A percentile compares a stretch with the other conserved stretches of the same genome.
Evolutionary conservation across 2,797 vertebrate genomes (phyloP).

Genomic region (Dendrocincla fuliginosa): DNA sequence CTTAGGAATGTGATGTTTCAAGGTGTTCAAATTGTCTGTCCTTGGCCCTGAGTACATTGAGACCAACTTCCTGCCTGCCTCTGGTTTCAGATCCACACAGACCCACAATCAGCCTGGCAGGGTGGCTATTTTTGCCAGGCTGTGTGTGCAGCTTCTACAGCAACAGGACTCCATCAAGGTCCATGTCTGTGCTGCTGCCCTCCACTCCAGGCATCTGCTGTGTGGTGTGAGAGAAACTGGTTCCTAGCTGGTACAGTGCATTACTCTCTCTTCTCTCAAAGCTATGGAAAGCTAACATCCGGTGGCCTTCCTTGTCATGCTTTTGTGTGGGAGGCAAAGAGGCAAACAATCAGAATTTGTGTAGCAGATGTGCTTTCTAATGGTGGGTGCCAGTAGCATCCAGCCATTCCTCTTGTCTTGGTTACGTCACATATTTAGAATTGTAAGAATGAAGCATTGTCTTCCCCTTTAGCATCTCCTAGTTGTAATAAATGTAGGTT

Average conservation of each 20-base stretch:
- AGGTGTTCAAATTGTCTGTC: background rate
- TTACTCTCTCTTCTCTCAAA: background rate
- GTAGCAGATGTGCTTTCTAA: background rate
- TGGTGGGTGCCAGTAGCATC: background rate
- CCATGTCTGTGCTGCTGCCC: background rate
- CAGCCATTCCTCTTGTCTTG: background rate
- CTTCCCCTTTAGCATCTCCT: background rate
- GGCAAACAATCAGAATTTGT: background rate
- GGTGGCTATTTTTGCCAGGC: background rate
- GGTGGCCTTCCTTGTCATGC: background rate
- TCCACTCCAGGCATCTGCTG: rapidly evolving
- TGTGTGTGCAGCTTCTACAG: background rate
- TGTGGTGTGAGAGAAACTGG: no score
- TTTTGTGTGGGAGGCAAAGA: background rate
- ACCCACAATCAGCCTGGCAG: background rate
- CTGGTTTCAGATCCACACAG: background rate
- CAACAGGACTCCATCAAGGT: background rate
- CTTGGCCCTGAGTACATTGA: background rate
- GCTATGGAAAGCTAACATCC: background rate
- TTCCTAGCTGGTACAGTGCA: background rate
- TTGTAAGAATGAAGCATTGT: rapidly evolving
- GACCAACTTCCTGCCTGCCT: background rate
- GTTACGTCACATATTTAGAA: rapidly evolving
- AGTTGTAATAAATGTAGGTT: background rate
- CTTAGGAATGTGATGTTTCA: background rate